Evolutionary conservation across 2,888 invertebrate genomes (phyloP).

Genomic region (Polylopha cassiicola): DNA sequence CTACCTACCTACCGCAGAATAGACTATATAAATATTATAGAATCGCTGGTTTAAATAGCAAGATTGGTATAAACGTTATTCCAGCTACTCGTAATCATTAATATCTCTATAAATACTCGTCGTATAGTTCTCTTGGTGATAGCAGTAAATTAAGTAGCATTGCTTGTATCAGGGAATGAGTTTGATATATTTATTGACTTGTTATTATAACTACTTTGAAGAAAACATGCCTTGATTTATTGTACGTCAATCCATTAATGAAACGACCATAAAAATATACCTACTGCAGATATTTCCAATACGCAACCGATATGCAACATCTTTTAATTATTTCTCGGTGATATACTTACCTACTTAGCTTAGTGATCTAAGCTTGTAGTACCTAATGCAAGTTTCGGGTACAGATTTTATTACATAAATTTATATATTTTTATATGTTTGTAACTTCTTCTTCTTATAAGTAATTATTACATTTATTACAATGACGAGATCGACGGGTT

Average conservation of each 20-base stretch:
- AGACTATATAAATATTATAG: too few species aligned
- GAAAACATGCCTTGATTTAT: conserved; percentile 20
- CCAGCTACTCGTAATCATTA: too few species aligned
- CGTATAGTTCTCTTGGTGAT: too few species aligned
- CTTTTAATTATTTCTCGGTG: too few species aligned
- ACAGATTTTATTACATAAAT: too few species aligned
- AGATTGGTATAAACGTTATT: too few species aligned
- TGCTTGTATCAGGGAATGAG: conserved; percentile 15
- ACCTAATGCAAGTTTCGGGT: too few species aligned
- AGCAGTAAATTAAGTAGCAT: conserved; percentile 19
- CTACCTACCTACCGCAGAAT: too few species aligned
- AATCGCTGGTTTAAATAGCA: too few species aligned
- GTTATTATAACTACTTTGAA: conserved; percentile 16
- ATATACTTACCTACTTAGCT: too few species aligned
- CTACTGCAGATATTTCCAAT: neutral
- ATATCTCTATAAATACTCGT: too few species aligned
- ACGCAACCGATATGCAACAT: conserved; percentile 7
- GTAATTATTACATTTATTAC: neutral
- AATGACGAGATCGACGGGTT: conserved; percentile 18
- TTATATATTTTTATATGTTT: neutral
- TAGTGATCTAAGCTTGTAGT: too few species aligned
- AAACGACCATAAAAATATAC: conserved; percentile 21
- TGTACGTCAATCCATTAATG: conserved; percentile 19
- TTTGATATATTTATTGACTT: conserved; percentile 20
- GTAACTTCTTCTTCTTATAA: neutral